Evolutionary conservation across 2,113 vertebrate species (phyloP), one percentile per base, ranked within the genome.

Genomic region (Paralichthys olivaceus): DNA sequence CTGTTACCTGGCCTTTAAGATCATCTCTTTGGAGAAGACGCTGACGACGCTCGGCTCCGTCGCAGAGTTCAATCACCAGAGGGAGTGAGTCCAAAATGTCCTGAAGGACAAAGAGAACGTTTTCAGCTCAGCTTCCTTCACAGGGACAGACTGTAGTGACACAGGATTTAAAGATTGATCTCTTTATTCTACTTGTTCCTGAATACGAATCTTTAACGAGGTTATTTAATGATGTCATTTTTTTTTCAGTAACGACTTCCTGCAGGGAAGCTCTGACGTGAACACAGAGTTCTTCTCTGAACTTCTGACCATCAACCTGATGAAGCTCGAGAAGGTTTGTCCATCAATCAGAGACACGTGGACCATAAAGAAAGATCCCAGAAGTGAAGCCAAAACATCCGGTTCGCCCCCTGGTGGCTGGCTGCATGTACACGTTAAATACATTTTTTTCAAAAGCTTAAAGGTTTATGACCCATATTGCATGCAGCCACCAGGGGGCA

Each of bases 241-340:
- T 59, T 9, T 28, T 47, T 53, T 0, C 49, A 53, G 49, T 1
- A n/a, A 8, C 20, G 20, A 53, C 49, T 19, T 47, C 17, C 49
- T 53, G 19, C 49, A 53, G 49, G 49, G 49, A 2, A n/a, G 49
- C 49, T 1, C 49, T 9, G 87, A 87, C 1, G 81, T 94, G 57
- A 94, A 95, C 77, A 73, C 91, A 5, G 94, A 97, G n/a, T 57
- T 98, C 51, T 96, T 95, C 88, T 94, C 95, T 34, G 95, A 97
- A 62, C 92, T 92, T 0, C 64, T 99, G 61, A 94, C 95, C 43
- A 85, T 95, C 73, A 97, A 97, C 91, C 94, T 98, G 77, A 88
- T 95, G 81, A 98, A 96, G 89, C 61, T 99, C 90, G 96, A 99
- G 92, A 96, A 97, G 97, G 97, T 99, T 81, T 72, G 90, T 80